These are phyloP conservation scores for Mesoligia furuncula DNA, from an alignment of 2,888 invertebrate species.

Conservation along the genomic window DNA sequence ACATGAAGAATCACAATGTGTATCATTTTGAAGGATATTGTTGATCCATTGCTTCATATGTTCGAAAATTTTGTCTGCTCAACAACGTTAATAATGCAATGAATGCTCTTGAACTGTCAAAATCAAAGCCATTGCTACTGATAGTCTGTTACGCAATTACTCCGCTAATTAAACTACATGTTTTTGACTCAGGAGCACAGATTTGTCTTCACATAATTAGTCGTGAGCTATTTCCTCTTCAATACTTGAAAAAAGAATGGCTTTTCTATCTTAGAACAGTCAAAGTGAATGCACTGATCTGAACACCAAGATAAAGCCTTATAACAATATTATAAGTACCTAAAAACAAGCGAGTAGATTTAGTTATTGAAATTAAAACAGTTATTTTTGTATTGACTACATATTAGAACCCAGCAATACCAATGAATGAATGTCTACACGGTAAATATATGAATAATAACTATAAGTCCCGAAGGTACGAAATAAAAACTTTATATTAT, in stretches of 20 bases:
- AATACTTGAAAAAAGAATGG: slow-evolving; percentile 6
- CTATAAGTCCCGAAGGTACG: background rate
- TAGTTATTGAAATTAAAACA: slow-evolving; percentile 3
- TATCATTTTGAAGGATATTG: no score
- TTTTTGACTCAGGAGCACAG: slow-evolving; percentile 2
- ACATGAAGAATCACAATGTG: background rate
- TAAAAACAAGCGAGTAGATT: background rate
- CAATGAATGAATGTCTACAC: background rate
- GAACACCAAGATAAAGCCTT: slow-evolving; percentile 16
- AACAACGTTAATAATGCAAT: background rate
- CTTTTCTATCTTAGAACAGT: slow-evolving; percentile 30
- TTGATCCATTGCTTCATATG: no score
- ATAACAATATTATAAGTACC: background rate
- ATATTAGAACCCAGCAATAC: slow-evolving; percentile 1
- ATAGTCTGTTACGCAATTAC: background rate
- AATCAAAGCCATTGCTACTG: background rate
- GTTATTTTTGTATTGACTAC: slow-evolving; percentile 40
- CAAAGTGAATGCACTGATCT: slow-evolving; percentile 66
- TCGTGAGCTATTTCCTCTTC: background rate
- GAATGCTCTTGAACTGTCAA: background rate
- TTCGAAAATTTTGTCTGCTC: no score
- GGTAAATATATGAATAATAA: background rate
- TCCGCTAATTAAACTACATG: background rate
- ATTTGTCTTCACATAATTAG: background rate
- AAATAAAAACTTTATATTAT: background rate